These are phyloP conservation scores for Silurus glanis DNA, from an alignment of 2,113 vertebrate species.

Conservation along the genomic window DNA sequence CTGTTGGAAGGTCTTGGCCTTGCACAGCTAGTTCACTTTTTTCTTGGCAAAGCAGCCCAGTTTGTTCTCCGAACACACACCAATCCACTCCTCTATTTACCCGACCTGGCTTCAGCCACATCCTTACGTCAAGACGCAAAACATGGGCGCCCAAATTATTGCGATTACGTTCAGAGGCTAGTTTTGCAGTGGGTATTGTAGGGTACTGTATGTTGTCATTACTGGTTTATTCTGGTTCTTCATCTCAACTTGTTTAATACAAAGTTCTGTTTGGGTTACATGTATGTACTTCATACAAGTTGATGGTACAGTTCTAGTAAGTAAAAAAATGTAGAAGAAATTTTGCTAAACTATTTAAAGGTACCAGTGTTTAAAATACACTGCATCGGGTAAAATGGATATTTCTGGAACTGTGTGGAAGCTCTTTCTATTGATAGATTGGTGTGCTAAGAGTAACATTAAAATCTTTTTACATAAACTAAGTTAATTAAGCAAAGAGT, in stretches of 20 bases:
- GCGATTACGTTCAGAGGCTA: constrained; percentile 69
- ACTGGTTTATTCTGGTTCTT: constrained; percentile 25
- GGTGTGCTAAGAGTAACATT: too few relatives aligned
- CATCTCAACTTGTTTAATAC: too few relatives aligned
- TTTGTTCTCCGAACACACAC: constrained; percentile 64
- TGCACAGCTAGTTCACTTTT: constrained; percentile 60
- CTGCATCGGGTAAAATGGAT: background rate
- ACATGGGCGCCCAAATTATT: constrained; percentile 71
- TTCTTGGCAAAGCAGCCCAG: constrained; percentile 64
- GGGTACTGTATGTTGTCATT: constrained; percentile 56
- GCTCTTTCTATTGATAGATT: too few relatives aligned
- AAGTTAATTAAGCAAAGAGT: too few relatives aligned
- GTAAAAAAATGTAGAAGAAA: too few relatives aligned
- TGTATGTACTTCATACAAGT: too few relatives aligned
- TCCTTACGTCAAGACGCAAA: constrained; percentile 70
- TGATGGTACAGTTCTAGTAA: too few relatives aligned
- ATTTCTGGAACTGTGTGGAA: background rate
- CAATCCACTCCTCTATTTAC: constrained; percentile 58
- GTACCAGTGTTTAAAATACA: background rate
- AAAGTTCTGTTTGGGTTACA: too few relatives aligned
- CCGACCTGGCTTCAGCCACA: constrained; percentile 70
- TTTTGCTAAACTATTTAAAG: background rate
- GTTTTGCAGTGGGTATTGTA: constrained; percentile 64
- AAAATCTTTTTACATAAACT: too few relatives aligned
- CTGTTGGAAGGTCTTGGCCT: constrained; percentile 65